These are phyloP conservation scores for Trichomalopsis sarcophagae DNA, from an alignment of 1,140 invertebrate genomes.

Conservation along the genomic window DNA sequence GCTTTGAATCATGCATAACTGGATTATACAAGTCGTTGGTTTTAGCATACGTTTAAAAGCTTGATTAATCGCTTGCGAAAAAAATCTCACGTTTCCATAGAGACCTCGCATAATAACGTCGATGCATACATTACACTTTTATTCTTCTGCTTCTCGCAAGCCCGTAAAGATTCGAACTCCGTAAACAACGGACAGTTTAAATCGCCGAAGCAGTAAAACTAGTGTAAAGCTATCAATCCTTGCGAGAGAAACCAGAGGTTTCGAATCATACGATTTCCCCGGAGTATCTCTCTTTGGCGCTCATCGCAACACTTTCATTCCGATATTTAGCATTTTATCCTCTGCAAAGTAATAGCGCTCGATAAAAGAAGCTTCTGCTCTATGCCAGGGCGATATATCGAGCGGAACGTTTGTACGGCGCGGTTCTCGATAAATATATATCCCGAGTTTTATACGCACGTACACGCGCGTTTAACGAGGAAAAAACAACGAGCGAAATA, in stretches of 20 bases:
- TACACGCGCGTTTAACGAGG: constrained; percentile 7
- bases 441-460: neutral
- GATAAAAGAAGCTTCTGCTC: constrained; percentile 16
- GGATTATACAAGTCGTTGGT: neutral
- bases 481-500: neutral
- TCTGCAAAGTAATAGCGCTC: neutral
- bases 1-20: neutral
- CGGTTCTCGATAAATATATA: neutral
- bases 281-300: no score
- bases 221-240: no score
- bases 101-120: neutral
- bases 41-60: neutral
- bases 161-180: no score
- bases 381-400: neutral
- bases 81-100: neutral
- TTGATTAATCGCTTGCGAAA: neutral
- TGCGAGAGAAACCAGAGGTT: no score
- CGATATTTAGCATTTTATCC: neutral
- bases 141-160: neutral
- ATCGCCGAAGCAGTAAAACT: no score
- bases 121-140: neutral
- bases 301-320: neutral
- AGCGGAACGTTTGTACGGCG: neutral
- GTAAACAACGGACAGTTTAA: no score
- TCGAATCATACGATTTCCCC: no score